phyloP scores from a whole-genome alignment of 1,140 invertebrate genomes.

The Diorhabda elongata region DNA sequence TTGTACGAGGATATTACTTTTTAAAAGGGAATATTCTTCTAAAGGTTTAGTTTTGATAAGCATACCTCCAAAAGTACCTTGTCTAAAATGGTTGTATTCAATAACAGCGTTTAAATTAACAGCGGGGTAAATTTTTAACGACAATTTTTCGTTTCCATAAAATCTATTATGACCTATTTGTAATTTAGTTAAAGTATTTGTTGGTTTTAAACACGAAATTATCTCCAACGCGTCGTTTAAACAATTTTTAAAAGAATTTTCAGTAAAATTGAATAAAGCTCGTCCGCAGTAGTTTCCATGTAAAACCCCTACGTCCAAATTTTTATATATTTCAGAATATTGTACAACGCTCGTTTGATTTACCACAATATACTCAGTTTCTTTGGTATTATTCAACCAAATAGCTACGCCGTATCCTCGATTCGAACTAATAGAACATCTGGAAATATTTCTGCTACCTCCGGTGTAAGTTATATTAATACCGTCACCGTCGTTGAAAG shows the following conservation, averaged over 20 bases:
- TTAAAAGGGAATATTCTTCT: slow-evolving; percentile 67
- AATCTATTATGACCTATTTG: slow-evolving; percentile 86
- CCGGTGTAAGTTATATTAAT: slow-evolving; percentile 89
- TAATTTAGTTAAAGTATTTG: slow-evolving; percentile 57
- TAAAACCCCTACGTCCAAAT: slow-evolving; percentile 79
- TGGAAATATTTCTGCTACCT: slow-evolving; percentile 83
- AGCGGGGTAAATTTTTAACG: slow-evolving; percentile 76
- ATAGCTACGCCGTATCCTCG: slow-evolving; percentile 78
- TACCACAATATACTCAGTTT: slow-evolving; percentile 71
- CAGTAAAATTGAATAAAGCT: slow-evolving; percentile 78
- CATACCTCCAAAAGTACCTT: slow-evolving; percentile 77
- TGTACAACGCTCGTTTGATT: slow-evolving; percentile 83
- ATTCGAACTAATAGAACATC: slow-evolving; percentile 75
- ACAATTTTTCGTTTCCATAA: slow-evolving; percentile 69
- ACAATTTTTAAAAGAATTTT: slow-evolving; percentile 78
- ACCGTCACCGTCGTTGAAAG: slow-evolving; percentile 88
- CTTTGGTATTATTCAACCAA: slow-evolving; percentile 83
- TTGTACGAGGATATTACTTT: slow-evolving; percentile 68
- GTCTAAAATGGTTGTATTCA: slow-evolving; percentile 83
- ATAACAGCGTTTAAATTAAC: slow-evolving; percentile 75
- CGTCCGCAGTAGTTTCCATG: slow-evolving; percentile 73
- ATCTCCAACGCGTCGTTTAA: slow-evolving; percentile 71
- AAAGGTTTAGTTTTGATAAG: slow-evolving; percentile 78
- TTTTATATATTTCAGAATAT: slow-evolving; percentile 80
- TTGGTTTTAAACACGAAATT: slow-evolving; percentile 70